Conservation (phyloP, 1,140 invertebrate species). For the Drosophila mayri region DNA sequence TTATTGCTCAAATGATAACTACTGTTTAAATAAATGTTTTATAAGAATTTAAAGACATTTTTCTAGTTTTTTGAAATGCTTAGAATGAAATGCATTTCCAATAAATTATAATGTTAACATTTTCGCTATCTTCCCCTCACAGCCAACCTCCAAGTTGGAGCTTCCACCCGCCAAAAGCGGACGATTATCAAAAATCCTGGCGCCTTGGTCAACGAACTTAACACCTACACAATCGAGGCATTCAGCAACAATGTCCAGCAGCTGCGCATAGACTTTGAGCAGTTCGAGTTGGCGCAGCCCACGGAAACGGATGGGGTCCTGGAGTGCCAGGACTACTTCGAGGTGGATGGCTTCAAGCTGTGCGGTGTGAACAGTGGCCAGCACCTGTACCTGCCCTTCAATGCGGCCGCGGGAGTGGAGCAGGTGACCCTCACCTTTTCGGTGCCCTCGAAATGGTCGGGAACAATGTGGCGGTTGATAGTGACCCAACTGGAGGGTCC, state of each 20-base stretch:
- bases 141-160: conserved; percentile 70
- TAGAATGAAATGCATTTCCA: no score
- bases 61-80: no score
- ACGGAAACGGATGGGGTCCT: conserved; percentile 29
- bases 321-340: conserved; percentile 87
- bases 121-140: neutral
- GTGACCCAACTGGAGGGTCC: conserved; percentile 88
- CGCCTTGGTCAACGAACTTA: conserved; percentile 35
- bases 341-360: conserved; percentile 85
- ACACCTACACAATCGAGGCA: conserved; percentile 72
- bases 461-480: conserved; percentile 87
- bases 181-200: conserved; percentile 65
- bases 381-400: conserved; percentile 86
- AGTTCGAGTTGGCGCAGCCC: conserved; percentile 90
- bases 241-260: conserved; percentile 86
- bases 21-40: no score
- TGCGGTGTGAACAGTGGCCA: conserved; percentile 94
- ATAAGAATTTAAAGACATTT: no score
- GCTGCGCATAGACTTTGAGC: conserved; percentile 91
- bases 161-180: conserved; percentile 58
- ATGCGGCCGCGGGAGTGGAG: conserved; percentile 63
- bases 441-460: conserved; percentile 40
- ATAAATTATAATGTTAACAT: neutral
- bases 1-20: no score
- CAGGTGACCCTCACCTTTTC: conserved; percentile 64